Evolutionary conservation across 2,888 invertebrate species (phyloP).

Genomic region (Machimus atricapillus): DNA sequence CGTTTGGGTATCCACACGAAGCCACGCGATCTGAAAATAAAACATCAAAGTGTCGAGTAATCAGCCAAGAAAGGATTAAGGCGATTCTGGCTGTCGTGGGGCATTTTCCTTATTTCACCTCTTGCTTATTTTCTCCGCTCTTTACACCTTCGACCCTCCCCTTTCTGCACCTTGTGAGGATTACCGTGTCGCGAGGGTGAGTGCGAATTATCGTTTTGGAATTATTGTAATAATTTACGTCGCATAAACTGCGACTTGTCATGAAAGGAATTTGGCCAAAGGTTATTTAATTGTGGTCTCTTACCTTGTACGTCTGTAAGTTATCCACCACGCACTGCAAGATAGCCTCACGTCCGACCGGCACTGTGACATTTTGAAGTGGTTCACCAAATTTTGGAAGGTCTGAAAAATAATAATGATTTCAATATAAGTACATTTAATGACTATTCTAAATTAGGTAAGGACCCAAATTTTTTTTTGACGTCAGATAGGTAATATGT

Average conservation of each 20-base stretch:
- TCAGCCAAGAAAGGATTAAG: conserved; percentile 38
- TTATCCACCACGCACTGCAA: conserved; percentile 74
- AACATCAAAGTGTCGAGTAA: conserved; percentile 36
- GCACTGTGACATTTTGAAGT: conserved; percentile 72
- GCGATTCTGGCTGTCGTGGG: neutral
- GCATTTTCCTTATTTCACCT: neutral
- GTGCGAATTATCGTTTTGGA: conserved; percentile 29
- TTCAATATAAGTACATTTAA: too few relatives aligned
- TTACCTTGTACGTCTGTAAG: conserved; percentile 73
- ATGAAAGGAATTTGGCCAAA: neutral
- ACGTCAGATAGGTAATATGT: too few relatives aligned
- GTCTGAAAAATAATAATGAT: conserved; percentile 63
- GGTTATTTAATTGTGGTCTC: conserved; percentile 32
- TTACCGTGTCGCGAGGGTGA: neutral
- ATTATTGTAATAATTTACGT: conserved; percentile 37
- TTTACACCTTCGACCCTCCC: neutral
- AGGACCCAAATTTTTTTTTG: too few relatives aligned
- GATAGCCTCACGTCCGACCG: conserved; percentile 72
- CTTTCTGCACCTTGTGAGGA: neutral
- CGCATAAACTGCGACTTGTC: conserved; percentile 37
- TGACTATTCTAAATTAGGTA: too few relatives aligned
- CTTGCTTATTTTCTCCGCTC: neutral
- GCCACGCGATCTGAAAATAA: conserved; percentile 81
- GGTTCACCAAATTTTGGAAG: conserved; percentile 72
- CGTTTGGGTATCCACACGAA: conserved; percentile 88